Evolutionary conservation across 64 coral and sea anemone species (phyloP).

Genomic region (Dendronephthya gigantea): DNA sequence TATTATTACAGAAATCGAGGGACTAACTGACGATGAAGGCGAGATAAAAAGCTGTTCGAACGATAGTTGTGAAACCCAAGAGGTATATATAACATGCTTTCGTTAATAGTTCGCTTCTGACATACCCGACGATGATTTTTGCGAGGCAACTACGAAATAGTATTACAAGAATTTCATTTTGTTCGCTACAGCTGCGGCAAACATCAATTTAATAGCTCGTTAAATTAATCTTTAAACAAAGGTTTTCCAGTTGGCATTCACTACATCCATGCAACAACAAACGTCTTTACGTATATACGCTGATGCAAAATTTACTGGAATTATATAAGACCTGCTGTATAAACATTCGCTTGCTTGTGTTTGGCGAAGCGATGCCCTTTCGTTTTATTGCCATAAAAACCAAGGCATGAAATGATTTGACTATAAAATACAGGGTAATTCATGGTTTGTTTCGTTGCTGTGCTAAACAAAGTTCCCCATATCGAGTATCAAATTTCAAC

Average conservation of each 20-base stretch:
- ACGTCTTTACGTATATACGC: too few species aligned
- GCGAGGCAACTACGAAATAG: too few species aligned
- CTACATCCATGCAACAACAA: too few species aligned
- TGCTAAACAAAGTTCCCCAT: too few species aligned
- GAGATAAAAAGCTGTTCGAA: background rate
- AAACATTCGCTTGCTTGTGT: background rate
- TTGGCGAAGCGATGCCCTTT: background rate
- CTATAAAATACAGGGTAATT: background rate
- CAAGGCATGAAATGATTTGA: background rate
- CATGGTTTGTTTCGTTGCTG: too few species aligned
- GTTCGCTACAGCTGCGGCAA: too few species aligned
- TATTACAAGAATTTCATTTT: too few species aligned
- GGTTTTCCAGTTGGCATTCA: too few species aligned
- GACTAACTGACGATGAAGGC: background rate
- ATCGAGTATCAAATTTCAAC: background rate
- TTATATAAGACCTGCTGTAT: background rate
- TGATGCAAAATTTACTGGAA: too few species aligned
- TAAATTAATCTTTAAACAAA: too few species aligned
- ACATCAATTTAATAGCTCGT: too few species aligned
- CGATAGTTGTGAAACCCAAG: background rate
- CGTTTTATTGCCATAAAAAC: background rate
- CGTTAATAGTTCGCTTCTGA: background rate
- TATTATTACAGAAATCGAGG: slow-evolving; percentile 12
- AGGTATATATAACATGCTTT: background rate
- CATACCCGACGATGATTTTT: too few species aligned